Base-by-base conservation (phyloP, 2,113 vertebrate genomes). In the Tachuris rubrigastra region DNA sequence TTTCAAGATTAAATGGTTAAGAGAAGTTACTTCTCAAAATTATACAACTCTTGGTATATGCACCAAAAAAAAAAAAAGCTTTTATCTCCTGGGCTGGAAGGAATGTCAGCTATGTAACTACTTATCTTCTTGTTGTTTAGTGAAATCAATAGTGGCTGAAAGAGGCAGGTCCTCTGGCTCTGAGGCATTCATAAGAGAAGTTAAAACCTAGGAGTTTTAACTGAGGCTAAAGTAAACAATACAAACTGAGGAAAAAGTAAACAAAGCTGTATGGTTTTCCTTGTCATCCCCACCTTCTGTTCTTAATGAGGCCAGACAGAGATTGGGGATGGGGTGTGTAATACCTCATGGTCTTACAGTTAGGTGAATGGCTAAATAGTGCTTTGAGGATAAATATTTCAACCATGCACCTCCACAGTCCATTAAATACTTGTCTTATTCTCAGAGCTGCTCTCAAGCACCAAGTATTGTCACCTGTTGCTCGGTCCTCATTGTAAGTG, bases 391-490 rank as follows among this genome's bases (percentile, higher is more conserved):
- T 55, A 95, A 76, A 85, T 83, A 24, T 41, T 75, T 73, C 87
- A 92, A 85, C 78, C 66, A 84, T 73, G 65, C 55, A 91, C 33
- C 28, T 89, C 90, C 90, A 53, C 52, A 42, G n/a, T 78, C 84
- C 91, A 17, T 49, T 95, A 87, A 87, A 74, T 59, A 41, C 58
- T 73, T 33, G 67, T 83, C 71, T 39, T 93, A 41, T 96, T 79
- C 76, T 93, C 60, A 82, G 87, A 95, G 92, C 41, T 92, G 66
- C 87, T 97, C 96, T 96, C 95, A 93, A 94, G 89, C 76, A 92
- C 85, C 90, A 93, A 90, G 83, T 97, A 41, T 96, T 82, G 76
- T 94, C 86, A 90, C 84, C 93, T 68, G 71, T 50, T 74, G 55
- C 95, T 84, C 92, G 92, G 86, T 79, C 90, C 81, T 77, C 68